Base-by-base conservation (phyloP, 1,140 invertebrate genomes). In the Phocides pigmalion region DNA sequence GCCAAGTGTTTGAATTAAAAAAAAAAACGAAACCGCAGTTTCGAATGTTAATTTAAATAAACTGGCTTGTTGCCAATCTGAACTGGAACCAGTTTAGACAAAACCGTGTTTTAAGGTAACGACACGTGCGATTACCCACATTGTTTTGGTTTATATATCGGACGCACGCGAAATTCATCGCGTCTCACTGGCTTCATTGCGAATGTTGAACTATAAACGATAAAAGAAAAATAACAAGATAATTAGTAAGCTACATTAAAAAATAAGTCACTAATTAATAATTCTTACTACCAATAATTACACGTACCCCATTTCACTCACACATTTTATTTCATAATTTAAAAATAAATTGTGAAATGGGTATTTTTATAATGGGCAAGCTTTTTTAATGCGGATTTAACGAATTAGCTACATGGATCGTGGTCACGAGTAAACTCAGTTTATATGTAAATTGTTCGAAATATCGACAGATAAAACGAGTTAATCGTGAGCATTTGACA, bases 61-160 rank as follows among this genome's bases (percentile, higher is more conserved):
- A 54, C 35, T 54, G 51, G 32, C 35, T 32, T 56, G 20, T 56
- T 22, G 37, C 35, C 19, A 56, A 37, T 37, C 44, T 47, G 46
- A 28, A 14, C 44, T 22, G 22, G 39, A 68, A 69, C 62, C 54
- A 64, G 65, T 67, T 63, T 58, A 53, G 39, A 49, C 46, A 41
- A 44, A 66, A 72, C 35, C 67, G 64, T 70, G 71, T 73, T 73
- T 73, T 64, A 62, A 50, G 64, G 67, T 63, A 66, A 64, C 44
- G 28, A 32, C 44, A 25, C 49, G 49, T 50, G n/a, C 14, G 17
- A 12, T 58, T 42, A 32, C 20, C 35, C 32, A 25, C 17, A 61
- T 64, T 22, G 28, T 41, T 67, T 58, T 47, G 16, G 9, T 63
- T 72, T 65, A 72, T 68, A 61, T 44, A 51, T 54, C 6, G 8